A percentile compares a stretch with the other conserved stretches of the same genome.
Evolutionary conservation across 2,888 invertebrate species (phyloP).

Genomic region (Strigamia maritima): DNA sequence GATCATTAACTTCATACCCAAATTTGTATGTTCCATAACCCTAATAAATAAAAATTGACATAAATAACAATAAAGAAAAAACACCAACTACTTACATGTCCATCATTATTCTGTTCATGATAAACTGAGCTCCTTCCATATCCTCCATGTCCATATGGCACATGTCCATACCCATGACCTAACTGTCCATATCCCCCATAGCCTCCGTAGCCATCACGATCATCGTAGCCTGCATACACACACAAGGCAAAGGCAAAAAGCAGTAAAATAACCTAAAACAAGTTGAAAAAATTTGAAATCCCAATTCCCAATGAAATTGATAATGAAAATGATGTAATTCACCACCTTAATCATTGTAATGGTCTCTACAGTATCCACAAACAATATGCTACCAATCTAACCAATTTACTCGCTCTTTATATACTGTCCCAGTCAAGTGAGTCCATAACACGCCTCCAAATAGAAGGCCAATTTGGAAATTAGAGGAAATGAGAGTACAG

Average conservation of each 20-base stretch:
- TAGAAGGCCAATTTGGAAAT: background rate
- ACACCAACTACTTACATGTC: slow-evolving; percentile 21
- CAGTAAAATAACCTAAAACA: background rate
- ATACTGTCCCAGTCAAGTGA: background rate
- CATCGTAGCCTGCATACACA: slow-evolving; percentile 1
- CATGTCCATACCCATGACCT: slow-evolving; percentile 11
- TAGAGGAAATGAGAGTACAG: background rate
- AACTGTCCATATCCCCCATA: background rate
- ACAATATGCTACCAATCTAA: background rate
- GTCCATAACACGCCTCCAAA: background rate
- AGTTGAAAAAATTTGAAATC: too few species aligned
- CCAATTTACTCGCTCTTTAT: background rate
- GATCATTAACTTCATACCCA: slow-evolving; percentile 38
- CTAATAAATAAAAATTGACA: background rate
- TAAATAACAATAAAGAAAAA: background rate
- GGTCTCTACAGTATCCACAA: background rate
- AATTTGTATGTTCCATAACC: slow-evolving; percentile 39
- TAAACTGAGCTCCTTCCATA: slow-evolving; percentile 19
- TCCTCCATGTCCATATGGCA: slow-evolving; percentile 1
- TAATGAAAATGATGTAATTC: background rate
- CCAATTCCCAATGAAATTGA: too few species aligned
- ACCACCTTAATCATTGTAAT: slow-evolving; percentile 1
- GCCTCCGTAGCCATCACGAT: background rate
- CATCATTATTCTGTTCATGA: slow-evolving; percentile 38
- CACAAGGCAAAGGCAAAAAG: background rate